Conservation (phyloP, 2,888 invertebrate genomes). For the Drosophila meridiana region DNA sequence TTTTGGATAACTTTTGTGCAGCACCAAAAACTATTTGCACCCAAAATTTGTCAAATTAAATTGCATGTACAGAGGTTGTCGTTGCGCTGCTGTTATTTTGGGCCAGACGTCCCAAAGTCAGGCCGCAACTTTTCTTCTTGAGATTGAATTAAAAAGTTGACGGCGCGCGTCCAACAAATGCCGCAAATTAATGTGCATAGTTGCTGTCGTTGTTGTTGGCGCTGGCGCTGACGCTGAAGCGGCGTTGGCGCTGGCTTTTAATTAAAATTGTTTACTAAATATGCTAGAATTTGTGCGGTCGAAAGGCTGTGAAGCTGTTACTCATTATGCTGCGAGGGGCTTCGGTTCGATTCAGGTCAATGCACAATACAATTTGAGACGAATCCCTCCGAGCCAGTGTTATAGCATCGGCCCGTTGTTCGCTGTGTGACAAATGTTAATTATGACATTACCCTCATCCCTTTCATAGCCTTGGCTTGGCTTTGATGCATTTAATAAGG, state of each 20-base stretch:
- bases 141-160: constrained; percentile 80
- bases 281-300: constrained; percentile 67
- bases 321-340: constrained; percentile 22
- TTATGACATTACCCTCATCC: constrained; percentile 50
- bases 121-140: constrained; percentile 55
- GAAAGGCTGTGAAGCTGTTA: constrained; percentile 22
- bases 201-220: constrained; percentile 27
- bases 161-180: constrained; percentile 62
- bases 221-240: constrained; percentile 35
- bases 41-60: constrained; percentile 80
- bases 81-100: constrained; percentile 35
- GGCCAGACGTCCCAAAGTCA: constrained; percentile 44
- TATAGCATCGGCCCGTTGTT: constrained; percentile 52
- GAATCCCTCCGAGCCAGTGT: constrained; percentile 34
- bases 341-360: constrained; percentile 67
- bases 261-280: constrained; percentile 78
- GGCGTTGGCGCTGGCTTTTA: constrained; percentile 59
- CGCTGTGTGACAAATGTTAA: constrained; percentile 71
- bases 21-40: constrained; percentile 69
- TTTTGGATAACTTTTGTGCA: constrained; percentile 44
- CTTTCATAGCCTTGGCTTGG: constrained; percentile 2
- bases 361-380: constrained; percentile 68
- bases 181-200: constrained; percentile 76
- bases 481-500: constrained; percentile 69
- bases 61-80: constrained; percentile 65